These are phyloP conservation scores for Schizothorax lantsangensis DNA, from an alignment of 2,797 vertebrate species.

Conservation along the genomic window DNA sequence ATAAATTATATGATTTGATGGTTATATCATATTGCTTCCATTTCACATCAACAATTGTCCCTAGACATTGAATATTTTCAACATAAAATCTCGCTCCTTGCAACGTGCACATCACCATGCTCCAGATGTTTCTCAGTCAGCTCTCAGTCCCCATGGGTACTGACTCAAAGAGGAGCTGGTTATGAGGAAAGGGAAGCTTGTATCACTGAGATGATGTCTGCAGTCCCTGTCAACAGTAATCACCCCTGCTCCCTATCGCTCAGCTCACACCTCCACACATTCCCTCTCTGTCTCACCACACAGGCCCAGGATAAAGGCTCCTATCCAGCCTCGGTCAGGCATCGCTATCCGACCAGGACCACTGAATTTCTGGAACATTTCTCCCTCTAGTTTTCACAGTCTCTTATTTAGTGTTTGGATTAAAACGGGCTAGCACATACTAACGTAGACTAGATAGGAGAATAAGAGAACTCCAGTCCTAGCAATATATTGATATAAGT, in stretches of 20 bases:
- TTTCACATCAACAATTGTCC: conserved; percentile 50
- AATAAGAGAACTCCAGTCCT: not conserved
- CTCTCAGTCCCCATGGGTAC: conserved; percentile 53
- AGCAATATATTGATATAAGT: not conserved
- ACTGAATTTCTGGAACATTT: conserved; percentile 5
- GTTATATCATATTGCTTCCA: conserved; percentile 50
- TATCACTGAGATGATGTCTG: conserved; percentile 58
- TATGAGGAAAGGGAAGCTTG: conserved; percentile 49
- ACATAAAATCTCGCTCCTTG: conserved; percentile 28
- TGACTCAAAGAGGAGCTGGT: conserved; percentile 45
- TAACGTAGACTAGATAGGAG: not conserved
- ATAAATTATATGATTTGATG: conserved; percentile 52
- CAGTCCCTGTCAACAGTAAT: conserved; percentile 74
- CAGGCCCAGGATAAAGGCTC: conserved; percentile 9
- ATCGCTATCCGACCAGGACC: not conserved
- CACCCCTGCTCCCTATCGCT: conserved; percentile 78
- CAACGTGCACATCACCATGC: conserved; percentile 36
- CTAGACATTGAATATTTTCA: conserved; percentile 11
- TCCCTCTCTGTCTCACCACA: conserved; percentile 60
- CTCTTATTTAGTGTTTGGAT: not conserved
- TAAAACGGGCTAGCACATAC: not conserved
- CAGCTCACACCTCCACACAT: conserved; percentile 76
- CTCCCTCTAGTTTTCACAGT: not conserved
- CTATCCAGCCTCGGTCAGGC: conserved; percentile 19
- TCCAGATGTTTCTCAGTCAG: conserved; percentile 73